Base-by-base conservation (phyloP, 2,797 vertebrate species). In the Phataginus tricuspis region DNA sequence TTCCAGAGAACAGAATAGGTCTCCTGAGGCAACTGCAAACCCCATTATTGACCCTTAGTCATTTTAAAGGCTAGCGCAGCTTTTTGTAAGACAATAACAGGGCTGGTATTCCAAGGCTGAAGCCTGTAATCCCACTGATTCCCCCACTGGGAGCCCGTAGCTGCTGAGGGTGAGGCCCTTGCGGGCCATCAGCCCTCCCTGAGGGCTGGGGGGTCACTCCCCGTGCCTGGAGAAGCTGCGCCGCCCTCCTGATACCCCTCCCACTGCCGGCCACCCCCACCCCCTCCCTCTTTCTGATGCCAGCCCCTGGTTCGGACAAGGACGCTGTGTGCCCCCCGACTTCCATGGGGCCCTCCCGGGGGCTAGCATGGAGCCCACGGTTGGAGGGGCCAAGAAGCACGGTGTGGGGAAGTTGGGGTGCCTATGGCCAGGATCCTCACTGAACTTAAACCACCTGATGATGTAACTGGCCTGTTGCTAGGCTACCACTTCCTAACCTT, bases 11-110 rank as follows among this genome's bases (percentile, higher is more conserved):
- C 29, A 53, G 49, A 86, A 27, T 31, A 37, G 69, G 55, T 69
- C 92, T 94, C 64, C 94, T 39, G 86, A 89, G 90, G 92, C 77
- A 37, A 86, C 49, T 19, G 39, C n/a, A 37, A 85, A 71, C 78
- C 78, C 31, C 64, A n/a, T 9, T 10, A 78, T 4, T 49, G 86
- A 90, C 68, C 19, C 18, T 1, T 59, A 51, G 49, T 72, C 69
- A 7, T 3, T 34, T 25, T 45, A 64, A 78, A 59, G 69, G 45
- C 64, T 1, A 5, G 53, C 69, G 57, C 14, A 57, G 63, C 57
- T 68, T 29, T 80, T 25, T 63, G 85, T 39, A 64, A 37, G 15
- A 71, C 75, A 72, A 71, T 77, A 21, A 93, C 15, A 61, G 89
- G 45, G 79, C 83, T 66, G 21, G 64, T 13, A 69, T 34, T 45